phyloP scores from a whole-genome alignment of 2,888 invertebrate species.

The Diogma glabrata region DNA sequence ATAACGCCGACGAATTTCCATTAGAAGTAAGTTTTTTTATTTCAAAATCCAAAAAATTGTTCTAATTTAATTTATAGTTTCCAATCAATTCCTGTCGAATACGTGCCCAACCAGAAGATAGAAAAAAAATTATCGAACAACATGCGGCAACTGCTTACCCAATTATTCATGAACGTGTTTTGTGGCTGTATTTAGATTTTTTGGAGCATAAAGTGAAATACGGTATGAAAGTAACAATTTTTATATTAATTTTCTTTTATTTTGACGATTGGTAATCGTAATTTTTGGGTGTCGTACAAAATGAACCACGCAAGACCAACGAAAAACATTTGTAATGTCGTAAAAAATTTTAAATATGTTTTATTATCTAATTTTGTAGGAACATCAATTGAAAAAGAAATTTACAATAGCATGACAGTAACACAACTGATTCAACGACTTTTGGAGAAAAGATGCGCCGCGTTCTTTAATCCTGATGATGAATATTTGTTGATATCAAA shows the following conservation, averaged over 20 bases:
- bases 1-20: conserved; percentile 16
- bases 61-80: no score
- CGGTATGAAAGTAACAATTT: no score
- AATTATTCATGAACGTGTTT: conserved; percentile 52
- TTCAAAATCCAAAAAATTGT: no score
- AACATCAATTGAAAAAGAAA: conserved; percentile 27
- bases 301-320: no score
- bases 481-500: conserved; percentile 36
- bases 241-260: no score
- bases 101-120: conserved; percentile 24
- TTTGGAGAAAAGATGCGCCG: conserved; percentile 40
- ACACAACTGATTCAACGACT: conserved; percentile 41
- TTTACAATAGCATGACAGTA: conserved; percentile 37
- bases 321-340: no score
- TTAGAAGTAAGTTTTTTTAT: no score
- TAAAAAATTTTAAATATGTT: no score
- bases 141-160: conserved; percentile 49
- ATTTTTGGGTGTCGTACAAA: no score
- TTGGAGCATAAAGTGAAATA: conserved; percentile 45
- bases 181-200: conserved; percentile 50
- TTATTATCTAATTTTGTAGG: no score
- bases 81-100: conserved; percentile 31
- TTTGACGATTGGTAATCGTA: no score
- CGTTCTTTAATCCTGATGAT: conserved; percentile 38
- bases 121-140: conserved; percentile 24